Conservation (phyloP, 1,140 invertebrate genomes). For the Tribolium castaneum region DNA sequence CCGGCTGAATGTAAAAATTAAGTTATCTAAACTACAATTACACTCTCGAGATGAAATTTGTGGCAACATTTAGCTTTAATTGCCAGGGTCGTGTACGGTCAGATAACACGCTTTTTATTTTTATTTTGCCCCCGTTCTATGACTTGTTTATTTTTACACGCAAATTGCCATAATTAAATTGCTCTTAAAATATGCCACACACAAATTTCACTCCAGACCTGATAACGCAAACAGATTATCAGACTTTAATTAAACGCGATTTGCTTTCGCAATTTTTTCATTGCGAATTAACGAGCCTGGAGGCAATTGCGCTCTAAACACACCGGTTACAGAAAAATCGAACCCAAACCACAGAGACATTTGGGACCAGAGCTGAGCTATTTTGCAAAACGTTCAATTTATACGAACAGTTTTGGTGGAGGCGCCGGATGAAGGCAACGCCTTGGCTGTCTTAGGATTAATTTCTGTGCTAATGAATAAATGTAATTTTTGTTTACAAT, state of each 20-base stretch:
- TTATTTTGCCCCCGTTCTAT: slow-evolving; percentile 30
- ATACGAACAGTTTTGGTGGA: no score
- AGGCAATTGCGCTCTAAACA: no score
- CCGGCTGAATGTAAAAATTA: slow-evolving; percentile 36
- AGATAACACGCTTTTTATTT: slow-evolving; percentile 35
- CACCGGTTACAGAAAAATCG: no score
- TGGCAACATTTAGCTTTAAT: slow-evolving; percentile 39
- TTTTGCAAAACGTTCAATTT: no score
- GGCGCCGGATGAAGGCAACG: no score
- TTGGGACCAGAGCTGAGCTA: no score
- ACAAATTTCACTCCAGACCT: not conserved
- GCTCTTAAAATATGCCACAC: slow-evolving; percentile 18
- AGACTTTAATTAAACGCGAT: slow-evolving; percentile 13
- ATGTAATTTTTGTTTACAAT: no score
- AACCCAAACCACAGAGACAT: no score
- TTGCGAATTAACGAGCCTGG: not conserved
- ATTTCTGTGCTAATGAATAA: no score
- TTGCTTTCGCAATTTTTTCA: not conserved
- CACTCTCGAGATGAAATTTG: slow-evolving; percentile 41
- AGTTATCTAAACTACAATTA: slow-evolving; percentile 42
- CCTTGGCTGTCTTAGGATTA: no score
- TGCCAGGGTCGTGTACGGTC: slow-evolving; percentile 33
- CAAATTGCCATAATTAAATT: slow-evolving; percentile 30
- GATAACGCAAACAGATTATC: slow-evolving; percentile 7
- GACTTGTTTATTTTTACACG: slow-evolving; percentile 35